Evolutionary conservation across 2,888 invertebrate genomes (phyloP).

Genomic region (Lagria hirta): DNA sequence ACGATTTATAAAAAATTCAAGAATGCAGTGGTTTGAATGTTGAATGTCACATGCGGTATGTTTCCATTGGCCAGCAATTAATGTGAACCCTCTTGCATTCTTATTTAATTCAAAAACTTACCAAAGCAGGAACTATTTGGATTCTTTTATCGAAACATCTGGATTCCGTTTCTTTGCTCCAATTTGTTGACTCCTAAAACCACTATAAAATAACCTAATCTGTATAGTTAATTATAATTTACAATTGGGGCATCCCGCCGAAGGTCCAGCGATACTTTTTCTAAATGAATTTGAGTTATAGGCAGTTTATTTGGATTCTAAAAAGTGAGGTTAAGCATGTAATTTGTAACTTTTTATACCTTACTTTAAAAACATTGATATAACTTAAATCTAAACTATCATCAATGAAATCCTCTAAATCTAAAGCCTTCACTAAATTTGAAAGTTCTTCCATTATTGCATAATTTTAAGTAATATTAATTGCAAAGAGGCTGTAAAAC

Average conservation of each 20-base stretch:
- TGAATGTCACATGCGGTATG: no score
- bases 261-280: constrained; percentile 38
- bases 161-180: constrained; percentile 31
- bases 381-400: constrained; percentile 22
- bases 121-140: constrained; percentile 46
- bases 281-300: constrained; percentile 54
- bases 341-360: constrained; percentile 1
- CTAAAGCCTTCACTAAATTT: constrained; percentile 25
- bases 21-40: no score
- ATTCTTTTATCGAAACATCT: constrained; percentile 38
- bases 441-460: constrained; percentile 27
- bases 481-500: no score
- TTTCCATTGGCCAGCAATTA: no score
- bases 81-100: no score
- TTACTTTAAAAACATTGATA: constrained; percentile 29
- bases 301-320: constrained; percentile 64
- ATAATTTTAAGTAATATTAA: constrained; percentile 15
- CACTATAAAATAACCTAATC: constrained; percentile 2
- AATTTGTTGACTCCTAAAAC: constrained; percentile 39
- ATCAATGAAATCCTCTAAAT: constrained; percentile 14
- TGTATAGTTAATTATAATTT: constrained; percentile 18
- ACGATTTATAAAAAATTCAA: no score
- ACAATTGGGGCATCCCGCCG: constrained; percentile 36
- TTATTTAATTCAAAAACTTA: constrained; percentile 26
- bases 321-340: constrained; percentile 22